phyloP scores from a whole-genome alignment of 1,140 invertebrate genomes.

The Cydia pomonella region DNA sequence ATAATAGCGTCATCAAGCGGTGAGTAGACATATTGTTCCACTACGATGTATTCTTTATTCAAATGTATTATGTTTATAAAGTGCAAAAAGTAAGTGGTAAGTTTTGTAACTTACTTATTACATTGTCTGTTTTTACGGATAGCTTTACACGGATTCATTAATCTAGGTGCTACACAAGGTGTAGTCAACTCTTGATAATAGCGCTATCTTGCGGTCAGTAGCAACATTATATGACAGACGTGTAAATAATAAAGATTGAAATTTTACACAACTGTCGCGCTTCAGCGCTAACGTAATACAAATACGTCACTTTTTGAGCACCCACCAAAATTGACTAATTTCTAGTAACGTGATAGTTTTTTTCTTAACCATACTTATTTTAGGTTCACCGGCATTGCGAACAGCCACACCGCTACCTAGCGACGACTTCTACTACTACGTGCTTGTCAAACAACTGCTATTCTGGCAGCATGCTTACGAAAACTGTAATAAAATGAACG shows the following conservation, averaged over 20 bases:
- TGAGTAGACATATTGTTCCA: too few species aligned
- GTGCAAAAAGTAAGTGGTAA: too few species aligned
- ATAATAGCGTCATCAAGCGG: too few species aligned
- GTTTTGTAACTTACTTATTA: too few species aligned
- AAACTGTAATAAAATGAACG: slow-evolving; percentile 68
- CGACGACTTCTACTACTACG: slow-evolving; percentile 70
- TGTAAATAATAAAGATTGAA: background rate
- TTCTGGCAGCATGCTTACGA: slow-evolving; percentile 71
- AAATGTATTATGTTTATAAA: too few species aligned
- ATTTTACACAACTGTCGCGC: background rate
- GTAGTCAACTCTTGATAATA: background rate
- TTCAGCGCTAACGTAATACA: too few species aligned
- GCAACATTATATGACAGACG: background rate
- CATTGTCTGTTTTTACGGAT: too few species aligned
- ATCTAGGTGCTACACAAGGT: too few species aligned
- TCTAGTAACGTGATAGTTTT: background rate
- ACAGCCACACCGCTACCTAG: slow-evolving; percentile 51
- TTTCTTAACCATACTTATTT: slow-evolving; percentile 8
- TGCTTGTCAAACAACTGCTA: slow-evolving; percentile 55
- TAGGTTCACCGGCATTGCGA: slow-evolving; percentile 43
- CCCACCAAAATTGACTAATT: too few species aligned
- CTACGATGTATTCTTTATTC: too few species aligned
- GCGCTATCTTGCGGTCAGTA: slow-evolving; percentile 1
- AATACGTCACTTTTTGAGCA: too few species aligned
- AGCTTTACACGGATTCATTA: too few species aligned